These are phyloP conservation scores for Drosophila pruinosa DNA, from an alignment of 1,140 invertebrate genomes.

Conservation along the genomic window DNA sequence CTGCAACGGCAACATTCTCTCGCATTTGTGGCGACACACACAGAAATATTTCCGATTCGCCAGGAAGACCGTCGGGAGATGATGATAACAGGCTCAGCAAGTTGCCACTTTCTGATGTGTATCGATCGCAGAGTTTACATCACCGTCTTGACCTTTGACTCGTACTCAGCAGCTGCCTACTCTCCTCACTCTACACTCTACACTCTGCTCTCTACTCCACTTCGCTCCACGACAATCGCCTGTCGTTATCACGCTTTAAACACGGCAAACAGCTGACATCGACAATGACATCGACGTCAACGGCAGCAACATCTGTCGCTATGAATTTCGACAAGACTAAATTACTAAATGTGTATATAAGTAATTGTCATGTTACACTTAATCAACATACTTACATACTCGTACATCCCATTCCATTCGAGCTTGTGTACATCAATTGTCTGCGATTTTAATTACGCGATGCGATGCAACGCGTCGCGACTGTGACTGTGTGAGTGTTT, in stretches of 20 bases:
- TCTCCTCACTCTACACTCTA: conserved; percentile 2
- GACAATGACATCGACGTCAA: not conserved
- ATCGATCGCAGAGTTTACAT: conserved; percentile 45
- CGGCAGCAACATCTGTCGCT: conserved; percentile 61
- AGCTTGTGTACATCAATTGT: conserved; percentile 2
- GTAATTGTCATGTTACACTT: conserved; percentile 71
- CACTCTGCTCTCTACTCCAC: conserved; percentile 7
- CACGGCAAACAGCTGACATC: conserved; percentile 60
- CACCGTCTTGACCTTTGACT: conserved; percentile 32
- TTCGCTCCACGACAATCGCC: conserved; percentile 43
- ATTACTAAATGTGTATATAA: conserved; percentile 54
- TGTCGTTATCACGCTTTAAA: conserved; percentile 41
- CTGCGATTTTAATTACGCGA: conserved; percentile 34
- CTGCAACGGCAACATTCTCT: not conserved
- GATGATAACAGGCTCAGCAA: not conserved
- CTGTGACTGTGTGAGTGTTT: not conserved
- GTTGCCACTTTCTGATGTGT: no score
- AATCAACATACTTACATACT: conserved; percentile 45
- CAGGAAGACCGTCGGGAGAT: not conserved
- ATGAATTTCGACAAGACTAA: conserved; percentile 64
- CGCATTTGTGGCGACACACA: not conserved
- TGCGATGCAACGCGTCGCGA: not conserved
- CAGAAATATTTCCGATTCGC: no score
- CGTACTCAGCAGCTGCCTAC: not conserved
- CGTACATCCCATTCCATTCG: not conserved